Evolutionary conservation across 2,888 invertebrate species (phyloP).

Genomic region (Eilema sororculum): DNA sequence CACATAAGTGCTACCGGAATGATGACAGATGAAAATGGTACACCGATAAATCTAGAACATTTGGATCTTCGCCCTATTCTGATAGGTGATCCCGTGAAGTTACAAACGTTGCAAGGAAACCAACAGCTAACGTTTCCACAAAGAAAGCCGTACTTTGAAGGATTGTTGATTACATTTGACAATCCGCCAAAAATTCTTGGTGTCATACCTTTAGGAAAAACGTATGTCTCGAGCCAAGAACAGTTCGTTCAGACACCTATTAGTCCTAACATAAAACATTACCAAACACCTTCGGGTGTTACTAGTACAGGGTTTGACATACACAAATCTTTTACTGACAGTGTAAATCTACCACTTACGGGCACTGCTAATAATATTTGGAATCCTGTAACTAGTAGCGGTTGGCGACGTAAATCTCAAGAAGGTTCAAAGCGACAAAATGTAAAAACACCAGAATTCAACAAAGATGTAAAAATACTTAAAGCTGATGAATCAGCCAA

Average conservation of each 20-base stretch:
- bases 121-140: conserved; percentile 27
- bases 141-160: conserved; percentile 59
- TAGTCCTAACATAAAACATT: not conserved
- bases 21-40: conserved; percentile 42
- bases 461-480: not conserved
- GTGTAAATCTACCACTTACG: not conserved
- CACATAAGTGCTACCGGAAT: conserved; percentile 54
- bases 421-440: not conserved
- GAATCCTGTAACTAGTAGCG: not conserved
- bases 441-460: not conserved
- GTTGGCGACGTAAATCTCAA: not conserved
- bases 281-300: not conserved
- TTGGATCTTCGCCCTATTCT: conserved; percentile 65
- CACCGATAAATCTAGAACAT: conserved; percentile 38
- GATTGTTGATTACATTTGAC: conserved; percentile 59
- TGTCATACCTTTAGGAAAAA: conserved; percentile 65
- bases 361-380: not conserved
- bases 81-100: conserved; percentile 59
- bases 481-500: not conserved
- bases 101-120: conserved; percentile 35
- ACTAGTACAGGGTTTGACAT: not conserved
- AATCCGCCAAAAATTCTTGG: conserved; percentile 66
- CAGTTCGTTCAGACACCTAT: not conserved
- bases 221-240: conserved; percentile 34
- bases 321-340: not conserved